phyloP scores from a whole-genome alignment of 2,888 invertebrate species.

The Trisateles emortualis region DNA sequence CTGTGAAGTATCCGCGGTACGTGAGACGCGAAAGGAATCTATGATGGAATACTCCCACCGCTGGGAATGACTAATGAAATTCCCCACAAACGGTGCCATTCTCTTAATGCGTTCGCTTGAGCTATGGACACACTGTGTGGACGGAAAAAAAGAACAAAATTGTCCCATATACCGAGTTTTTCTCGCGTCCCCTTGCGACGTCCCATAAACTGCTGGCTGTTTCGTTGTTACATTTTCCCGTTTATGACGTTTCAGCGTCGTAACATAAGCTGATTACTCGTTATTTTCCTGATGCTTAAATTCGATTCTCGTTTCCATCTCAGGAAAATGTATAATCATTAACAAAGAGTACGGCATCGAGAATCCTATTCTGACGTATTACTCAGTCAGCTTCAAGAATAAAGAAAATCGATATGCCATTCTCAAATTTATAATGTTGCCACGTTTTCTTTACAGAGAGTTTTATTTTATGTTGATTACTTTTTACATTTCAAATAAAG shows the following conservation, averaged over 20 bases:
- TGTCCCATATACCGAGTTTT: conserved; percentile 37
- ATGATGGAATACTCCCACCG: conserved; percentile 63
- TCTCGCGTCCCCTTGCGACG: conserved; percentile 18
- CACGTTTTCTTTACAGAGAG: conserved; percentile 35
- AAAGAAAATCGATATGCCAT: conserved; percentile 42
- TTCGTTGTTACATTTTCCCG: conserved; percentile 41
- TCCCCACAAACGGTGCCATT: conserved; percentile 66
- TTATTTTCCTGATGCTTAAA: conserved; percentile 37
- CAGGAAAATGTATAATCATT: conserved; percentile 33
- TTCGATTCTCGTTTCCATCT: conserved; percentile 25
- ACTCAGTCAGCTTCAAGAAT: conserved; percentile 26
- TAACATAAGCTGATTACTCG: conserved; percentile 49
- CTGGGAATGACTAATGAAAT: conserved; percentile 72
- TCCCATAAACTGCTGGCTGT: conserved; percentile 32
- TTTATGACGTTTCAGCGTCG: conserved; percentile 37
- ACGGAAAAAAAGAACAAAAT: conserved; percentile 49
- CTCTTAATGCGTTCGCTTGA: conserved; percentile 63
- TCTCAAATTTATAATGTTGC: conserved; percentile 46
- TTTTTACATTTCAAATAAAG: conserved; percentile 48
- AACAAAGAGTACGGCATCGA: conserved; percentile 28
- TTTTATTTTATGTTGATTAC: conserved; percentile 51
- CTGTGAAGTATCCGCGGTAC: conserved; percentile 59
- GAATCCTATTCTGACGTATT: conserved; percentile 27
- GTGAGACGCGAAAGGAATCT: conserved; percentile 63
- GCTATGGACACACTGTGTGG: conserved; percentile 50